Percentiles rank a stretch among this genome's conserved stretches.
Evolutionary conservation across 1,140 invertebrate genomes (phyloP).

Genomic region (Arion vulgaris): DNA sequence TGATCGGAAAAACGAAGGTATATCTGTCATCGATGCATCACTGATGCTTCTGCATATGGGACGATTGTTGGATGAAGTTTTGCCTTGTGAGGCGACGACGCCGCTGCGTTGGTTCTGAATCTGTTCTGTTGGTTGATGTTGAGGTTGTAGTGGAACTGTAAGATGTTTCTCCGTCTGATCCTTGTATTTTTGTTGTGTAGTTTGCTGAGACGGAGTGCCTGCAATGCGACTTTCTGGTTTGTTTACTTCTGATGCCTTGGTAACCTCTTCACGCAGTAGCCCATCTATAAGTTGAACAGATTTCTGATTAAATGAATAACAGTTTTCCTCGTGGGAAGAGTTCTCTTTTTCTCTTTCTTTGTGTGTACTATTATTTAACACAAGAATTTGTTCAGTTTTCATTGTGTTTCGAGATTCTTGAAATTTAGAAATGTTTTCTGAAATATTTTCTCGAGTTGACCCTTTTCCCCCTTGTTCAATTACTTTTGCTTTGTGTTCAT

Average conservation of each 20-base stretch:
- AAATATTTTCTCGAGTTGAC: too few species aligned
- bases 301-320: too few species aligned
- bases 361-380: too few species aligned
- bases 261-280: neutral
- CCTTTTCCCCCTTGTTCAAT: too few species aligned
- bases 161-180: neutral
- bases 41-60: conserved; percentile 9
- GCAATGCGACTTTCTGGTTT: neutral
- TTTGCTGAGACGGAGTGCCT: neutral
- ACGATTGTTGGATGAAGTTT: neutral
- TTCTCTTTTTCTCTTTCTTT: too few species aligned
- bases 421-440: too few species aligned
- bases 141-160: neutral
- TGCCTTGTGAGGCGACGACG: neutral
- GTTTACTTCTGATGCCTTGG: neutral
- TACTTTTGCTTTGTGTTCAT: too few species aligned
- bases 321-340: too few species aligned
- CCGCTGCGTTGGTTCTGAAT: neutral
- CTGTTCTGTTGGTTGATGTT: neutral
- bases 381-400: too few species aligned
- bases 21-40: neutral
- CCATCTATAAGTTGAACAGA: too few species aligned
- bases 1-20: neutral
- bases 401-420: too few species aligned
- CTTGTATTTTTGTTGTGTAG: too few species aligned